These are phyloP conservation scores for Amazona ochrocephala DNA, from an alignment of 2,797 vertebrate species.

Conservation along the genomic window DNA sequence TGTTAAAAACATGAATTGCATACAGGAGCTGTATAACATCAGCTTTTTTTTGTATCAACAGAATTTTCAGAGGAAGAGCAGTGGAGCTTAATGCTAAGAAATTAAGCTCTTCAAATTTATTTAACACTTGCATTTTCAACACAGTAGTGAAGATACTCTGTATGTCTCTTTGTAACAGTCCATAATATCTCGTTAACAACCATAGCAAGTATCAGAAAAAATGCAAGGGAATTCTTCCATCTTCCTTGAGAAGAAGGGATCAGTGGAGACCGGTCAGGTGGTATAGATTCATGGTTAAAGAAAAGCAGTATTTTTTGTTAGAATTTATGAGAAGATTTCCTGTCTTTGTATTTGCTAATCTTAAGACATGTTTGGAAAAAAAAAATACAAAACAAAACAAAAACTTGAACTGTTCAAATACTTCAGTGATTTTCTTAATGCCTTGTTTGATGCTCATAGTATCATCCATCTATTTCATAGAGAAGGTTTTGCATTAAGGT, in stretches of 20 bases:
- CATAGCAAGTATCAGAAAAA: neutral
- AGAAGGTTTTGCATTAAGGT: neutral
- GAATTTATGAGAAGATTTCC: neutral
- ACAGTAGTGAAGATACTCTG: neutral
- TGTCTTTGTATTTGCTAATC: neutral
- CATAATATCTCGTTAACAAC: neutral
- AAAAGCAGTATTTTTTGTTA: neutral
- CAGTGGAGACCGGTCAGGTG: neutral
- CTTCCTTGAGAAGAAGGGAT: neutral
- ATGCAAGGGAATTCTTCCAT: neutral
- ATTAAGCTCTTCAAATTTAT: neutral
- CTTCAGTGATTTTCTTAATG: neutral
- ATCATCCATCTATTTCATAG: neutral
- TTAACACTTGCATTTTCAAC: neutral
- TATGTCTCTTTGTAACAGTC: neutral
- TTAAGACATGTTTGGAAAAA: neutral
- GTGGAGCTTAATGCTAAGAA: neutral
- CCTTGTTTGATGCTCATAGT: neutral
- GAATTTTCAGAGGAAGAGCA: neutral
- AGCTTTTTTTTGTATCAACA: neutral
- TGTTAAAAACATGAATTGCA: neutral
- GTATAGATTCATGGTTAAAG: neutral
- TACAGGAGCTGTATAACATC: neutral
- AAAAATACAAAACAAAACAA: no score
- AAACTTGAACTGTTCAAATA: neutral